Evolutionary conservation across 2,797 vertebrate species (phyloP), one percentile per base, ranked within the genome.

Genomic region (Argya squamiceps): DNA sequence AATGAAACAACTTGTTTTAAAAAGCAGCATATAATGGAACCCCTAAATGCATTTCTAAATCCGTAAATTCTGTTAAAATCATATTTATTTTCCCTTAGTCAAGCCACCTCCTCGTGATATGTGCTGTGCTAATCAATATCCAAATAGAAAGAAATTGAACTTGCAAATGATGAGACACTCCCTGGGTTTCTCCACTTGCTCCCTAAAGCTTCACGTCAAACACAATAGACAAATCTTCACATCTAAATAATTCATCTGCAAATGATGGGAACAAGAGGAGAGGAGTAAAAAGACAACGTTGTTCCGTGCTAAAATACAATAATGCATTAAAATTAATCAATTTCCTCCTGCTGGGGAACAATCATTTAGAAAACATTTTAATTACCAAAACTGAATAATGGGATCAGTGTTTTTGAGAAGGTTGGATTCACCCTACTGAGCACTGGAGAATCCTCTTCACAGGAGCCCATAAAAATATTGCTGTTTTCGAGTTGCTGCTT

Each of bases 341-440:
- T 93, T 92, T 93, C 84, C 56, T 90, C 90, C 93, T 92, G 96
- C 95, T 91, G 92, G 78, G 87, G 86, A 93, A 87, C 89, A 79
- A 73, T 96, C 83, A 59, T 95, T 95, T 74, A 92, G 95, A 95
- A 96, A 93, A 93, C 39, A 75, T 95, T 96, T 92, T 95, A 96
- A 97, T 97, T 95, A 94, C 76, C 69, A 64, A 63, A 65, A 81
- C 77, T 81, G 92, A 91, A 89, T 92, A 76, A 89, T 93, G 62
- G 95, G 83, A 87, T 81, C 95, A 89, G 74, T 92, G 74, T 96
- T 96, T 89, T 74, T 71, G 85, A 90, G 75, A 84, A 92, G 85
- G 81, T 74, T 92, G 88, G 77, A 60, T 92, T 70, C 75, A 19
- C 76, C 87, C 94, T 84, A 83, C 84, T 88, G 88, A 93, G 93